phyloP scores from a whole-genome alignment of 2,113 vertebrate species.

The Neotoma lepida region DNA sequence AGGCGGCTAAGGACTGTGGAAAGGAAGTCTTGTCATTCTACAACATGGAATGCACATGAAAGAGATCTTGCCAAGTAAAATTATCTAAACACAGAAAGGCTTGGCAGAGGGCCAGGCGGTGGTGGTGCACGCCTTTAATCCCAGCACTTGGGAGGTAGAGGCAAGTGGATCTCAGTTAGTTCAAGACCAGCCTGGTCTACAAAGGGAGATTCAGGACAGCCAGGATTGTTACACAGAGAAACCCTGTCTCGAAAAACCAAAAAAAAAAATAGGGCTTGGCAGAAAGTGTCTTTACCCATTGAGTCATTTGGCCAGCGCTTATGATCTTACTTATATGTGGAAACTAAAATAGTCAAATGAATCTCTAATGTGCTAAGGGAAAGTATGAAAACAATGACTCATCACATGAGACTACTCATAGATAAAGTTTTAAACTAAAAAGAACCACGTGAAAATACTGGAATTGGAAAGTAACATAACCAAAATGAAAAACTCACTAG shows the following conservation, averaged over 20 bases:
- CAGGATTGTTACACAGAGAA: too few relatives aligned
- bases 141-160: too few relatives aligned
- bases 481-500: not conserved
- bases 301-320: not conserved
- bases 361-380: constrained; percentile 14
- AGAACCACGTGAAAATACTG: not conserved
- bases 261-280: too few relatives aligned
- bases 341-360: not conserved
- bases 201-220: too few relatives aligned
- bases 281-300: not conserved
- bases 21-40: not conserved
- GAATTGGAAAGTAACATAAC: not conserved
- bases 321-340: not conserved
- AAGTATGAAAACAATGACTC: not conserved
- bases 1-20: not conserved
- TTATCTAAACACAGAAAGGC: not conserved
- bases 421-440: not conserved
- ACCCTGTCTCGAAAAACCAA: too few relatives aligned
- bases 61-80: not conserved
- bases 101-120: too few relatives aligned
- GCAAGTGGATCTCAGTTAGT: too few relatives aligned
- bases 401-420: not conserved
- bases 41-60: not conserved
- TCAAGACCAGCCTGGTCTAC: too few relatives aligned
- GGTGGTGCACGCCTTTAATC: too few relatives aligned